Evolutionary conservation across 2,888 invertebrate genomes (phyloP), one percentile per base, ranked within the genome.

Genomic region (Amaurobius ferox): DNA sequence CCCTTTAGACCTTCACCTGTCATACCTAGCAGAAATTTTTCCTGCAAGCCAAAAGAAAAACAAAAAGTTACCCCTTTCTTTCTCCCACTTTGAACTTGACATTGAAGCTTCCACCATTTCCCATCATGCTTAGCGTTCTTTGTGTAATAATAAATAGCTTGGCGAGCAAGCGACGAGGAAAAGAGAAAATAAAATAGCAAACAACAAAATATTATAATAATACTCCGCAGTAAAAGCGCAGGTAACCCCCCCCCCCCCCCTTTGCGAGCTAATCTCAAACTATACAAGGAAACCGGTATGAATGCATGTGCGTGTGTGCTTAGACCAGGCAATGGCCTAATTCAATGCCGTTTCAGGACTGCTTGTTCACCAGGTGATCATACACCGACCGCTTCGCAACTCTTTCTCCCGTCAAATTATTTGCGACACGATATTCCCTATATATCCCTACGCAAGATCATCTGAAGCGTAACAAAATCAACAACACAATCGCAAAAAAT

Each of bases 31-130:
- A 66, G 76, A 76, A 61, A 40, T 66, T 66, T 77, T 68, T 68
- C 77, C 77, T 66, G 77, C 77, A 77, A 77, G 66, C 66, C 32
- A 30, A 9, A 67, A 77, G 55, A 19, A 55, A 61, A 61, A 55
- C 35, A 61, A 80, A 80, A 73, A 19, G 19, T 68, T 67, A 66
- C 44, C 73, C 80, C 68, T 66, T 78, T 78, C 68, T 68, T 78
- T 78, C 77, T 68, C 61, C 73, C 29, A 73, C 80, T 80, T 81
- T 81, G 81, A 81, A 81, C 81, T 81, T 81, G 81, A 81, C 81
- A 81, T 81, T 81, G 81, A 76, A 62, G 62, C 61, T 73, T 55
- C 70, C 70, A 79, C 44, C 72, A 79, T 79, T 78, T 78, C 78
- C 55, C 78, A 78, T 62, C 78, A 70, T 78, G 79, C 72, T 29